Base-by-base conservation (phyloP, 1,140 invertebrate species). In the Heliconius hermathena region DNA sequence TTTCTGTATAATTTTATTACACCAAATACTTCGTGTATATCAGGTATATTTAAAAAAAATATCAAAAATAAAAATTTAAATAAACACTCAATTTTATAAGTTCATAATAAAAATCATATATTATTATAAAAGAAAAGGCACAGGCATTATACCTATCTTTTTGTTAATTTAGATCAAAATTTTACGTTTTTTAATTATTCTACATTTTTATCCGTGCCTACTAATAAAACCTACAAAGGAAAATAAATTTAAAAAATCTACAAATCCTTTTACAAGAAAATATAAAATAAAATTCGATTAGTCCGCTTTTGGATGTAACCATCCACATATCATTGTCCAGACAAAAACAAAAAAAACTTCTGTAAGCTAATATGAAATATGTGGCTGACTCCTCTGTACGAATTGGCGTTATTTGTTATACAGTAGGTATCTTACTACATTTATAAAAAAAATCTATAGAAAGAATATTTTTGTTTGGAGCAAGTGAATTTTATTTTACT, bases 261-360 rank as follows among this genome's bases (percentile, higher is more conserved):
- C 41, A 46, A 29, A 29, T 66, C 8, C 8, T 66, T 66, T 29
- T 66, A 29, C 26, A 66, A 66, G 60, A 66, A 18, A 60, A 29
- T 38, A 33, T 9, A 74, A 74, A n/a, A 52, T 54, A 29, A 29
- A 4, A 16, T 16, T 66, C 13, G 16, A 20, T 46, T 70, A 76
- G 46, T 70, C 36, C 2, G 8, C 3, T 49, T 49, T 66, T 46
- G 36, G 20, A 46, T 76, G 60, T 66, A 60, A 46, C 73, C 73
- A 83, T 49, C 84, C 83, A 88, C 84, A 84, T 87, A 83, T 87
- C 84, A 82, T 78, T 80, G 78, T 74, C 81, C 88, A 88, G 87
- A 90, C 89, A 88, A 82, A 89, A 90, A 90, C 87, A 88, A 85
- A 90, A n/a, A 66, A 87, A 82, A 79, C 71, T 83, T 72, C 84